Evolutionary conservation across 2,797 vertebrate species (phyloP).

Genomic region (Crocodylus rhombifer): DNA sequence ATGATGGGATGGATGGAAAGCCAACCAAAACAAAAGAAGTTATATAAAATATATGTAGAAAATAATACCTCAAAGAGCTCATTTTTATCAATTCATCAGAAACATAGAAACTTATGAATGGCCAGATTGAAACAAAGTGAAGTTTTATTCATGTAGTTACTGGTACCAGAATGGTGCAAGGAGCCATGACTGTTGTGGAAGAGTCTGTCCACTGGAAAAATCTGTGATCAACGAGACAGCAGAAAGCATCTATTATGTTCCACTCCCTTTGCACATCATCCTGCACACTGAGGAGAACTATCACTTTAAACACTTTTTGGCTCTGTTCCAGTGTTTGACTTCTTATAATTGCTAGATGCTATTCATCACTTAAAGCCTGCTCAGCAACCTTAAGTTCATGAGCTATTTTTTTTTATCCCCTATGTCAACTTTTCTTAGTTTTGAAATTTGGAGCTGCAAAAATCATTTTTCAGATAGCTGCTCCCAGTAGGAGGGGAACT

Average conservation of each 20-base stretch:
- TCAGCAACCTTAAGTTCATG: constrained; percentile 40
- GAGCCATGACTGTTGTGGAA: not conserved
- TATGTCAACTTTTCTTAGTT: not conserved
- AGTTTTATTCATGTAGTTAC: not conserved
- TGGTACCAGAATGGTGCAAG: too few species aligned
- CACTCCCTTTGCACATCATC: not conserved
- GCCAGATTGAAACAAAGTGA: not conserved
- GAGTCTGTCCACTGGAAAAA: not conserved
- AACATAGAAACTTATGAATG: not conserved
- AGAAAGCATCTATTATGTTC: not conserved
- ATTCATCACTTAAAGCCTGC: constrained; percentile 40
- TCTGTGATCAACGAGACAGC: not conserved
- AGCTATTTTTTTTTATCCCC: not conserved
- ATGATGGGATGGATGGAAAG: constrained; percentile 11
- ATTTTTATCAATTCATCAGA: not conserved
- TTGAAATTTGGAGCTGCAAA: not conserved
- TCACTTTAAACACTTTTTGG: constrained; percentile 15
- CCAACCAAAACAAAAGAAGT: not conserved
- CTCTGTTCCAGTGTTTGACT: constrained; percentile 18
- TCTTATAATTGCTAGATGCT: constrained; percentile 20
- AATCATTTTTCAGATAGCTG: constrained; percentile 31
- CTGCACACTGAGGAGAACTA: not conserved
- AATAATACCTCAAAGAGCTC: not conserved
- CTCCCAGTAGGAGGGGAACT: not conserved
- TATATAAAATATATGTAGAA: not conserved